Evolutionary conservation across 2,797 vertebrate genomes (phyloP).

Genomic region (Rhinoraja longicauda): DNA sequence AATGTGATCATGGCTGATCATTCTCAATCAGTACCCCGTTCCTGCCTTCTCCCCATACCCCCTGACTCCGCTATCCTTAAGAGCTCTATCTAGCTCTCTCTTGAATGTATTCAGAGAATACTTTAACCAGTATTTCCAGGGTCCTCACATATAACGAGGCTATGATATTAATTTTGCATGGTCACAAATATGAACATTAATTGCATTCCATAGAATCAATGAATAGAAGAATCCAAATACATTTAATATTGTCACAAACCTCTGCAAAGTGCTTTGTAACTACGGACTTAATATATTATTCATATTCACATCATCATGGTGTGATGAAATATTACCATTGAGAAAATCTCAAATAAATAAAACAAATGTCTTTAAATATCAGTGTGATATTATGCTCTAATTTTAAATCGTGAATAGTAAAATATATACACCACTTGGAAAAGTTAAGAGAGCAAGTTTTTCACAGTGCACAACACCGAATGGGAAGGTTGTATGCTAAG

Average conservation of each 20-base stretch:
- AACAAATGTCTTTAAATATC: conserved; percentile 99
- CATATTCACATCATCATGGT: conserved; percentile 88
- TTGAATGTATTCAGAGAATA: no score
- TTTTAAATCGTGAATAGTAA: neutral
- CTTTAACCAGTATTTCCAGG: conserved; percentile 61
- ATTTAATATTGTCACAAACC: conserved; percentile 74
- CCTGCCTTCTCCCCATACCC: no score
- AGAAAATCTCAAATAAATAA: conserved; percentile 99
- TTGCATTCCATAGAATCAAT: conserved; percentile 72
- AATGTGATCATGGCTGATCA: no score
- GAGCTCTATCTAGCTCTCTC: no score
- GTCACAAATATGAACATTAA: conserved; percentile 74
- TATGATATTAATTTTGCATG: conserved; percentile 78
- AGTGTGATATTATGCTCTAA: conserved; percentile 63
- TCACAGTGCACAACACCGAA: neutral
- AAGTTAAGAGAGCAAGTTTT: neutral
- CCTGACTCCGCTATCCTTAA: no score
- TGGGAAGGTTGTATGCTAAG: neutral
- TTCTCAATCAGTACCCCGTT: no score
- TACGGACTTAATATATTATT: conserved; percentile 97
- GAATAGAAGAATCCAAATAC: conserved; percentile 73
- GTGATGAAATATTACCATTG: conserved; percentile 96
- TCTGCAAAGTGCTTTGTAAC: conserved; percentile 86
- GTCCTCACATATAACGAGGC: conserved; percentile 60
- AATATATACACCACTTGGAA: neutral